Evolutionary conservation across 2,888 invertebrate species (phyloP), one percentile per base, ranked within the genome.

Genomic region (Polia nebulosa): DNA sequence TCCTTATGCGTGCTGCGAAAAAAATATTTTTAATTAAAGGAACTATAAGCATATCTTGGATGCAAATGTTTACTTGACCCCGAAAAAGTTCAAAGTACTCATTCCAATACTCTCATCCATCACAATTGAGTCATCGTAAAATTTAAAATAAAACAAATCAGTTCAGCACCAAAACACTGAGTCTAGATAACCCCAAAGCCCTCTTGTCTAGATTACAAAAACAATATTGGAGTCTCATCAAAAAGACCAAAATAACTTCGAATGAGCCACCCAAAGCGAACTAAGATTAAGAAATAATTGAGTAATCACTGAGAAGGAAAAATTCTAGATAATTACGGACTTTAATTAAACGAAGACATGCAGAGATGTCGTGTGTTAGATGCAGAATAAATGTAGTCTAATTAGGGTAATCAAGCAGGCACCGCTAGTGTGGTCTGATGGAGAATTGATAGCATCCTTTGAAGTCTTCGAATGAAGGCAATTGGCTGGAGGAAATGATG

Each of bases 311-410:
- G 22, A 25, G 32, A 60, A 45, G 56, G 56, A 34, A 8, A 34
- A 22, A 41, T 7, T 7, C 49, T 51, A 27, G 17, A 55, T 75
- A 81, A 71, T 71, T 41, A 66, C 56, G 47, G 22, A 22, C 27
- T 55, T 45, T 72, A 72, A 69, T 82, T 82, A 76, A 59, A 68
- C 36, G 45, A 53, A 69, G 47, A 49, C 61, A 70, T 64, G 72
- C 53, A 29, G 11, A 51, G 80, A 75, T 79, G 55, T 64, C 63
- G 72, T 76, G 82, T 51, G 8, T 36, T 41, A 45, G 76, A 65
- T 70, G 60, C 59, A 36, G 47, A 69, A 69, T 67, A n/a, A n/a
- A 62, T 55, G 59, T 52, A 15, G 47, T 52, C 34, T 80, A 80
- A 79, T 80, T 68, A 82, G 52, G 51, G 55, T 67, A 63, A 70